These are phyloP conservation scores for Drosophila dives DNA, from an alignment of 2,888 invertebrate species.

Conservation along the genomic window DNA sequence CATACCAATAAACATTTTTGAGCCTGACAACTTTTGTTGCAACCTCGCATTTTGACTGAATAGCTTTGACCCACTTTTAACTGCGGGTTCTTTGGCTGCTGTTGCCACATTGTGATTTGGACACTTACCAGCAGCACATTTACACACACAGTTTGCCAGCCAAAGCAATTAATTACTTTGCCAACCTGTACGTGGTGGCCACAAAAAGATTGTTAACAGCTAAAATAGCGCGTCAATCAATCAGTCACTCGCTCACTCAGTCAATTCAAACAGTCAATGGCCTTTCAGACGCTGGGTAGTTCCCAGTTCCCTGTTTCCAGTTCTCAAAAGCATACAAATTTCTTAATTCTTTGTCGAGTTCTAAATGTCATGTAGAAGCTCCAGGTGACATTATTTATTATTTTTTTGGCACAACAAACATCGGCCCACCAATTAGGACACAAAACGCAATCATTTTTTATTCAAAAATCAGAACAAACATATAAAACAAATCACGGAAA, in stretches of 20 bases:
- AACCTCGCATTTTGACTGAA: constrained; percentile 52
- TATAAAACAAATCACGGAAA: constrained; percentile 24
- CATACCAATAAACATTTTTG: constrained; percentile 19
- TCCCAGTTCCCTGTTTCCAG: constrained; percentile 43
- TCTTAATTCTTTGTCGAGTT: constrained; percentile 28
- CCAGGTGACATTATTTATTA: constrained; percentile 77
- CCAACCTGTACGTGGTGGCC: constrained; percentile 65
- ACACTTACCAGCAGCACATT: constrained; percentile 53
- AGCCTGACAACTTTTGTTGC: constrained; percentile 58
- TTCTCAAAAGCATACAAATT: constrained; percentile 19
- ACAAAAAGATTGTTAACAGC: constrained; percentile 78
- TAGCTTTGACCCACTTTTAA: constrained; percentile 42
- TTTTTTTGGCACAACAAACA: constrained; percentile 64
- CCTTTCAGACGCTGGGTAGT: constrained; percentile 41
- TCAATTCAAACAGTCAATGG: constrained; percentile 68
- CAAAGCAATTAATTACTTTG: constrained; percentile 79
- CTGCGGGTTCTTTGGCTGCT: constrained; percentile 27
- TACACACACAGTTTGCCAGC: constrained; percentile 59
- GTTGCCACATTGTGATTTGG: constrained; percentile 68
- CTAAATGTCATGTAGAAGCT: constrained; percentile 53
- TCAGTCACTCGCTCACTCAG: constrained; percentile 54
- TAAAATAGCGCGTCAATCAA: constrained; percentile 67
- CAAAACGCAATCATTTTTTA: constrained; percentile 68
- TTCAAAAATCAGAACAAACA: constrained; percentile 26
- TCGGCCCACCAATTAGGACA: constrained; percentile 74